phyloP scores from a whole-genome alignment of 1,140 invertebrate genomes.

The Stegodyphus mimosarum region DNA sequence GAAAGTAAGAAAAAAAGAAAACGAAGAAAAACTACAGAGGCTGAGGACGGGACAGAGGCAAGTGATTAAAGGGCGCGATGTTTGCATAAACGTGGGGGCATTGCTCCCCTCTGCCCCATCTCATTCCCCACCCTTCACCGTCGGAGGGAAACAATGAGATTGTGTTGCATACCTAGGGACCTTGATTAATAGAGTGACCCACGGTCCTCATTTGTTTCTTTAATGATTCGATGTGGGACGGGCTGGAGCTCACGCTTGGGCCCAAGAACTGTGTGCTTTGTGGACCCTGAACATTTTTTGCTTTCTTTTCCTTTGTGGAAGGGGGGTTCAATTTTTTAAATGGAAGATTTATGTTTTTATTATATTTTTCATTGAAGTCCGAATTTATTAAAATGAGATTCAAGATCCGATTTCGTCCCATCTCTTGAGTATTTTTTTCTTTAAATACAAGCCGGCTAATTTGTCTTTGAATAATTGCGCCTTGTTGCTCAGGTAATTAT shows the following conservation, averaged over 20 bases:
- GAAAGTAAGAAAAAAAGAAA: neutral
- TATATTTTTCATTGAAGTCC: neutral
- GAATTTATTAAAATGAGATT: constrained; percentile 8
- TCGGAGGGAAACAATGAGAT: constrained; percentile 10
- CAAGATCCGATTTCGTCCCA: neutral
- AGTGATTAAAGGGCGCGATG: constrained; percentile 18
- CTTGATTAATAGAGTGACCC: constrained; percentile 21
- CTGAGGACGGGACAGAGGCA: neutral
- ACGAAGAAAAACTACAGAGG: neutral
- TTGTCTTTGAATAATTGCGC: neutral
- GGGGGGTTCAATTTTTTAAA: neutral
- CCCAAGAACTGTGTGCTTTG: neutral
- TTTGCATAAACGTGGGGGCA: constrained; percentile 21
- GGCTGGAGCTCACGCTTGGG: neutral
- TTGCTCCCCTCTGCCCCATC: constrained; percentile 6
- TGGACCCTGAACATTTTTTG: too few relatives aligned
- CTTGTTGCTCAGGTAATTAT: neutral
- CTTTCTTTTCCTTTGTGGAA: too few relatives aligned
- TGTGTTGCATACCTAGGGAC: constrained; percentile 7
- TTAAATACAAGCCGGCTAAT: neutral
- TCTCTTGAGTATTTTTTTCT: neutral
- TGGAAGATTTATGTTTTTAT: neutral
- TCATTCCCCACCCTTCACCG: neutral
- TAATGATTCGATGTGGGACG: constrained; percentile 1
- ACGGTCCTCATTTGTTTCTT: constrained; percentile 19